phyloP scores from a whole-genome alignment of 2,113 vertebrate species.

The Struthio camelus region DNA sequence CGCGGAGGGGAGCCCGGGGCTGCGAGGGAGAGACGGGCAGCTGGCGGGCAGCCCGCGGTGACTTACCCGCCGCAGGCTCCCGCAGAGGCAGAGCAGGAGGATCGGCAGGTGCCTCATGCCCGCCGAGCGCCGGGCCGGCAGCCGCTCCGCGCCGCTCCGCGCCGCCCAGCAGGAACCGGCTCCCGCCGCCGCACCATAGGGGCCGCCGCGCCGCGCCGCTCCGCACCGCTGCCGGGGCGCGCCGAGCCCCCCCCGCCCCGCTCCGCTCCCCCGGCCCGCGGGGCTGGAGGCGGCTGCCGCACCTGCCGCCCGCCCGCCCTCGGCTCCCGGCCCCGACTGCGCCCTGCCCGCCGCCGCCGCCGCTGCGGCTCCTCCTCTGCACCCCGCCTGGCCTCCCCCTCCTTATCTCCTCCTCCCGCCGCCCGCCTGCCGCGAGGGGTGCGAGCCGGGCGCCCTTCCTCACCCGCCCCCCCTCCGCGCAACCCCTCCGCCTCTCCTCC shows the following conservation, averaged over 20 bases:
- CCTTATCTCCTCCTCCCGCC: not conserved
- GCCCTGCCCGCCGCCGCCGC: not conserved
- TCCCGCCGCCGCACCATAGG: not conserved
- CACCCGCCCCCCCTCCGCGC: not conserved
- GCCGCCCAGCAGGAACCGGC: not conserved
- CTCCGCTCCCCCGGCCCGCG: not conserved
- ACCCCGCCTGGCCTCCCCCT: not conserved
- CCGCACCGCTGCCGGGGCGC: not conserved
- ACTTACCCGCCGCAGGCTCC: slow-evolving; percentile 47
- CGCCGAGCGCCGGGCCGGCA: not conserved
- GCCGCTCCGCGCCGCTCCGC: not conserved
- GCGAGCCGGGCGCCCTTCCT: not conserved
- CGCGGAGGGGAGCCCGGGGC: too few species aligned
- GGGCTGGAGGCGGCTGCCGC: not conserved
- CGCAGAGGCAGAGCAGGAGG: slow-evolving; percentile 24
- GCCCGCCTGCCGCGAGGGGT: not conserved
- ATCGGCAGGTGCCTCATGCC: slow-evolving; percentile 40
- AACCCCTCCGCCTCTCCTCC: not conserved
- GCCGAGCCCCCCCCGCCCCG: not conserved
- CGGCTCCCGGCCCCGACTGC: not conserved
- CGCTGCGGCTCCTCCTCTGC: slow-evolving; percentile 25
- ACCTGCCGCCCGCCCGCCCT: not conserved
- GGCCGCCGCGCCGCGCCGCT: not conserved
- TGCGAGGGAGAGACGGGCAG: too few species aligned
- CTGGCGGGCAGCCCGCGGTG: not conserved